phyloP scores from a whole-genome alignment of 2,888 invertebrate genomes.

The Eupithecia subfuscata region DNA sequence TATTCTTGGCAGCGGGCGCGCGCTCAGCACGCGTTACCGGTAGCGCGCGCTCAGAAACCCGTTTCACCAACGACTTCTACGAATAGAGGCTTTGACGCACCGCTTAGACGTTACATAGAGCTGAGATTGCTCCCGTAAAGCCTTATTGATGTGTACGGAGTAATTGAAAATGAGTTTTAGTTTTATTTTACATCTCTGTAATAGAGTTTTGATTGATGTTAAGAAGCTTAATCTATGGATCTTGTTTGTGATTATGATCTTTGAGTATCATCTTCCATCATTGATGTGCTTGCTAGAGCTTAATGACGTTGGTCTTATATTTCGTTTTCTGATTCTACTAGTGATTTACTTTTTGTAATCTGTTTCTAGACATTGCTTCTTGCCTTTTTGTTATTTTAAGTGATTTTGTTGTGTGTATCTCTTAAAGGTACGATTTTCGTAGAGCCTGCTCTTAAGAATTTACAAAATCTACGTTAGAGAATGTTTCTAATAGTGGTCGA shows the following conservation, averaged over 20 bases:
- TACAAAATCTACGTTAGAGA: neutral
- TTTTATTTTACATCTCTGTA: conserved; percentile 43
- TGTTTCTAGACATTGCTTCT: neutral
- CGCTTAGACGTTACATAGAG: conserved; percentile 45
- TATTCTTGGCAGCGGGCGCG: conserved; percentile 52
- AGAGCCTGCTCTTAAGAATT: neutral
- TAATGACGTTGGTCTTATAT: conserved; percentile 6
- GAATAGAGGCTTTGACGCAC: conserved; percentile 79
- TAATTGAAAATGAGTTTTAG: conserved; percentile 47
- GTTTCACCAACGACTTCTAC: conserved; percentile 77
- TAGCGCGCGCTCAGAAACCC: conserved; percentile 77
- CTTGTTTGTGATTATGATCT: conserved; percentile 34
- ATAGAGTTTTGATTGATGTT: conserved; percentile 42
- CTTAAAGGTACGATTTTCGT: neutral
- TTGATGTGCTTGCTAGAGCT: conserved; percentile 19
- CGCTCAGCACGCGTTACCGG: conserved; percentile 70
- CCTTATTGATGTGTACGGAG: conserved; percentile 61
- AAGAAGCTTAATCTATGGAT: conserved; percentile 28
- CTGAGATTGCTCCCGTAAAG: conserved; percentile 62
- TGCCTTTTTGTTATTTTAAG: neutral
- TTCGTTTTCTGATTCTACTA: conserved; percentile 5
- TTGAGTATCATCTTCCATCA: conserved; percentile 22
- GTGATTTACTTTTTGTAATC: neutral
- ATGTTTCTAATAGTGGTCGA: neutral
- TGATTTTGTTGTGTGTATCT: neutral